Base-by-base conservation (phyloP, 2,113 vertebrate genomes). In the Chitala chitala region DNA sequence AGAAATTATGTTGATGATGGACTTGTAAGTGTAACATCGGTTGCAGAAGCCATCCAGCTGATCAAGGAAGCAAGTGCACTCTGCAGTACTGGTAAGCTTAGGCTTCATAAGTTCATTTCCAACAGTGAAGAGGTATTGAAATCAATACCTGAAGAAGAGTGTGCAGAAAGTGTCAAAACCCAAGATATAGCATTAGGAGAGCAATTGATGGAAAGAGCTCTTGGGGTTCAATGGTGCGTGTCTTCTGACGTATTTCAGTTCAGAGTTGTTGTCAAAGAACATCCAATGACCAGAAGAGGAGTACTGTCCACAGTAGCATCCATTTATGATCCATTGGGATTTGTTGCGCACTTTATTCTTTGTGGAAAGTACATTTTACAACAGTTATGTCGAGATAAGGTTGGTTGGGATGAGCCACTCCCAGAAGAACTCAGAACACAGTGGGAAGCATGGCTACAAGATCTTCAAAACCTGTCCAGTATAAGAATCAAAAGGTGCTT, bases 361-460 rank as follows among this genome's bases (percentile, higher is more conserved):
- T 44, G 50, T 51, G 73, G 61, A 26, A 75, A 66, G 36, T 7
- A 20, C 15, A 75, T 31, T 15, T 24, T 75, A 51, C 73, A 75
- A 38, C 24, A n/a, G 0, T 44, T 74, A 6, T 74, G 73, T 65
- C 0, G 31, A 50, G 59, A 65, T 33, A 74, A 65, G 59, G 65
- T 36, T 31, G 48, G 73, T 24, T 53, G 73, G 73, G 42, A 64
- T 13, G 73, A 78, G 4, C 69, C 73, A 42, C 77, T 76, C 65
- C 69, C 77, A 72, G 68, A 76, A 31, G 77, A 71, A 48, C 73
- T 75, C 36, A 64, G 29, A 46, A 44, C 56, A 13, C 69, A 8
- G 59, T 75, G 76, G 76, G 71, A 72, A 55, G 71, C 59, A 12
- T 77, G 76, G 76, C 26, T 72, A 6, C 51, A 55, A 68, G 76